Percentiles rank a stretch among this genome's conserved stretches.
Evolutionary conservation across 2,797 vertebrate genomes (phyloP).

Genomic region (Parambassis ranga): DNA sequence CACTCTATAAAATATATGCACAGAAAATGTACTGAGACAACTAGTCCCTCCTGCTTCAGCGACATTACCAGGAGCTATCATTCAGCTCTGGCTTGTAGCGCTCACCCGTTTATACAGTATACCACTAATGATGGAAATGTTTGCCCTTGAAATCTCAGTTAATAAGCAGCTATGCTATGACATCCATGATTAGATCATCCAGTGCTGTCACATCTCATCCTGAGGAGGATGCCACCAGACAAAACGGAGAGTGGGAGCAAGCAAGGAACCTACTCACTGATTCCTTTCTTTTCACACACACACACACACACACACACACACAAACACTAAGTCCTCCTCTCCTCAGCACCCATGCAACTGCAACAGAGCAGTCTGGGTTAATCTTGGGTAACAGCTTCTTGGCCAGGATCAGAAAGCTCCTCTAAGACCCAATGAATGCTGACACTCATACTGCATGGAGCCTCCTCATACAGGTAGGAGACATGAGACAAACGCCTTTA

Average conservation of each 20-base stretch:
- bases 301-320: slow-evolving; percentile 13
- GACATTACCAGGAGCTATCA: slow-evolving; percentile 63
- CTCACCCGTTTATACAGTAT: slow-evolving; percentile 36
- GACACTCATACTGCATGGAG: slow-evolving; percentile 57
- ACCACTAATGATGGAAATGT: slow-evolving; percentile 65
- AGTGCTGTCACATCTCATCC: slow-evolving; percentile 71
- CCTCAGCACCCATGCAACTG: slow-evolving; percentile 46
- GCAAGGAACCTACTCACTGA: slow-evolving; percentile 34
- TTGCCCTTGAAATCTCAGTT: slow-evolving; percentile 76
- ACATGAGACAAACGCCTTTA: slow-evolving; percentile 60
- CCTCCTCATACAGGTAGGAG: slow-evolving; percentile 61
- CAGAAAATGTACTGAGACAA: slow-evolving; percentile 39
- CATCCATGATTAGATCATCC: slow-evolving; percentile 74
- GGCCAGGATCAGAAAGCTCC: slow-evolving; percentile 63
- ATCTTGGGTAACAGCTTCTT: slow-evolving; percentile 65
- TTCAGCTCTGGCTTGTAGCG: slow-evolving; percentile 26
- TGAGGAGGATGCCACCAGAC: slow-evolving; percentile 68
- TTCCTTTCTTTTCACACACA: slow-evolving; percentile 24
- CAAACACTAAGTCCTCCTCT: no score
- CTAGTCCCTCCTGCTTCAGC: slow-evolving; percentile 37
- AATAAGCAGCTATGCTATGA: slow-evolving; percentile 75
- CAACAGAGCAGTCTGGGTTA: slow-evolving; percentile 60
- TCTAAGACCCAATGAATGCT: slow-evolving; percentile 61
- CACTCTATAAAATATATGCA: slow-evolving; percentile 12
- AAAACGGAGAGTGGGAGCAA: slow-evolving; percentile 54